Evolutionary conservation across 2,888 invertebrate genomes (phyloP), one percentile per base, ranked within the genome.

Genomic region (Eilema depressum): DNA sequence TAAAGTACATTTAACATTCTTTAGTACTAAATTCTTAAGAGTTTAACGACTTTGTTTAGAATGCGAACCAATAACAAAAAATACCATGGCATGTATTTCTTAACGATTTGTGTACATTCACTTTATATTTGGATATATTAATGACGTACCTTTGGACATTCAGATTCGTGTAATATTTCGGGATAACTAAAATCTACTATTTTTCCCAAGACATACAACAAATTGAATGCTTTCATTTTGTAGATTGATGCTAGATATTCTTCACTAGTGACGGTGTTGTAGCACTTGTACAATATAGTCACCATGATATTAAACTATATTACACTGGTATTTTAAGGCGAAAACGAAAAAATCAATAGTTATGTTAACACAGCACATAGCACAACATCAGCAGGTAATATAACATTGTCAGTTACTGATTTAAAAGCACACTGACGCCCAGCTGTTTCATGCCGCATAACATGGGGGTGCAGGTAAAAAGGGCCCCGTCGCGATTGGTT

Each of bases 401-500:
- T 25, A 70, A 61, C 60, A 26, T 56, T 75, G 75, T 74, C 75
- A 69, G 75, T 71, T 69, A 70, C 73, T 69, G 72, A 73, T 71
- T 75, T 69, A 66, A 70, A 71, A 69, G 68, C 67, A 71, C 73
- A 83, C 81, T 75, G 77, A 67, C 65, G 23, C 56, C 79, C 85
- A 88, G 86, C 83, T 85, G 85, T 80, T 83, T 69, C 63, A 66
- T 72, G 62, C 47, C 68, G 70, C 30, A 75, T 68, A 59, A 64
- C 69, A 74, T 74, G 76, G 88, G 88, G 87, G 85, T 76, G 86
- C 93, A 93, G 93, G 92, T 92, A 93, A 89, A 85, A 85, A 75
- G 77, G 68, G 72, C 86, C 83, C 76, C 68, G 73, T 75, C 75
- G 76, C 76, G 76, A 86, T 86, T 85, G 86, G 85, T 75, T 62